Conservation (phyloP, 2,113 vertebrate species). For the Oncorhynchus nerka region DNA sequence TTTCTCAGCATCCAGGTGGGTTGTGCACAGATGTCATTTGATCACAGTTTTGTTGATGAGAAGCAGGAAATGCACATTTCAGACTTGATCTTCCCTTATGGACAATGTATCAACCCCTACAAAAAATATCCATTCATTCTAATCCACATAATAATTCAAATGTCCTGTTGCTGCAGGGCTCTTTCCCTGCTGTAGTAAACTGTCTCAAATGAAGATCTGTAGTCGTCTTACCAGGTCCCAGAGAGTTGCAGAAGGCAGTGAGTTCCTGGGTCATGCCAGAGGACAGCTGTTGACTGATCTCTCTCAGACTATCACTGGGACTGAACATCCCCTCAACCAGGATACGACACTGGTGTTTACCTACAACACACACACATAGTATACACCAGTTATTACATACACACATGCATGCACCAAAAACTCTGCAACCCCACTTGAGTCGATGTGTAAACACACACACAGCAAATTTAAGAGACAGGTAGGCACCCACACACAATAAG, state of each 20-base stretch:
- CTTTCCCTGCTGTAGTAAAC: too few relatives aligned
- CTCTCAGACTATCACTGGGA: conserved; percentile 84
- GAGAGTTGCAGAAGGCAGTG: conserved; percentile 83
- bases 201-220: too few relatives aligned
- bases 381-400: not conserved
- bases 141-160: too few relatives aligned
- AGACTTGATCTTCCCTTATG: too few relatives aligned
- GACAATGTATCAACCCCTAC: too few relatives aligned
- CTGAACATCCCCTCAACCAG: conserved; percentile 89
- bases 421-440: conserved; percentile 60
- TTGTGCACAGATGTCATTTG: too few relatives aligned
- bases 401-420: not conserved
- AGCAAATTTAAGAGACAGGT: not conserved
- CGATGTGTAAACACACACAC: not conserved
- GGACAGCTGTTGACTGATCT: conserved; percentile 87
- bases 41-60: too few relatives aligned
- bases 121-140: too few relatives aligned
- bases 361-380: conserved; percentile 61
- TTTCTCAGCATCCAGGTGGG: too few relatives aligned
- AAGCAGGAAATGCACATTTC: too few relatives aligned
- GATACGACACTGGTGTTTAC: conserved; percentile 90
- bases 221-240: conserved; percentile 82
- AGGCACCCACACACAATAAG: not conserved
- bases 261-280: conserved; percentile 85
- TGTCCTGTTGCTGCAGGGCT: too few relatives aligned